Percentiles rank a stretch among this genome's conserved stretches.
Conservation (phyloP, 37 sponge, comb jelly and placozoan genomes). For the Oscarella lobularis region DNA sequence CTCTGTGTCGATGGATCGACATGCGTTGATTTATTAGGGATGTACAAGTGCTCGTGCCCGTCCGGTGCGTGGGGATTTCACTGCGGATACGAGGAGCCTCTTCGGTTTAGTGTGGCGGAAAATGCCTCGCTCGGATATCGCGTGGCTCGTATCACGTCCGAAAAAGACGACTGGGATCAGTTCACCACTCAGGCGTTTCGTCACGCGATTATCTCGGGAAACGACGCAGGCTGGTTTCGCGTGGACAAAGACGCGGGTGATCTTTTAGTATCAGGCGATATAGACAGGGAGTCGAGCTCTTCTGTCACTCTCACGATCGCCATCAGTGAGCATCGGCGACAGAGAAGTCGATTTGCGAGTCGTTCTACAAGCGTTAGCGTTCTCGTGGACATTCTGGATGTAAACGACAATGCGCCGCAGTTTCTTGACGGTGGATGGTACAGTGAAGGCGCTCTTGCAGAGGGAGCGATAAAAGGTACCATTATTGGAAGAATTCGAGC, state of each 20-base stretch:
- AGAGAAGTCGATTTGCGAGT: no score
- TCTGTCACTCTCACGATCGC: neutral
- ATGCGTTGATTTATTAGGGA: neutral
- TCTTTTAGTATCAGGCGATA: neutral
- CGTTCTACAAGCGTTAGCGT: no score
- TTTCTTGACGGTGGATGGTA: no score
- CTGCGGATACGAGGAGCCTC: neutral
- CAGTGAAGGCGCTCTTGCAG: no score
- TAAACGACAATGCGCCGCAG: no score
- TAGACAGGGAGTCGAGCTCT: neutral
- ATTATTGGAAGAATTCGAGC: no score
- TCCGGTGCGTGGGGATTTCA: neutral
- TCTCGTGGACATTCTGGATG: no score
- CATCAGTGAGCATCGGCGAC: neutral
- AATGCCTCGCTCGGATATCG: neutral
- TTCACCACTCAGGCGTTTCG: neutral
- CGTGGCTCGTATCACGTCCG: neutral
- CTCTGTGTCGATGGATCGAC: neutral
- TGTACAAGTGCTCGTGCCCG: neutral
- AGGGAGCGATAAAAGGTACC: no score
- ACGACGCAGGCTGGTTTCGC: neutral
- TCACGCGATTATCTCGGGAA: neutral
- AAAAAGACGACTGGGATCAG: neutral
- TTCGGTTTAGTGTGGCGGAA: neutral
- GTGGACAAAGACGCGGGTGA: neutral